Base-by-base conservation (phyloP, 2,113 vertebrate genomes). In the Campylorhamphus procurvoides region DNA sequence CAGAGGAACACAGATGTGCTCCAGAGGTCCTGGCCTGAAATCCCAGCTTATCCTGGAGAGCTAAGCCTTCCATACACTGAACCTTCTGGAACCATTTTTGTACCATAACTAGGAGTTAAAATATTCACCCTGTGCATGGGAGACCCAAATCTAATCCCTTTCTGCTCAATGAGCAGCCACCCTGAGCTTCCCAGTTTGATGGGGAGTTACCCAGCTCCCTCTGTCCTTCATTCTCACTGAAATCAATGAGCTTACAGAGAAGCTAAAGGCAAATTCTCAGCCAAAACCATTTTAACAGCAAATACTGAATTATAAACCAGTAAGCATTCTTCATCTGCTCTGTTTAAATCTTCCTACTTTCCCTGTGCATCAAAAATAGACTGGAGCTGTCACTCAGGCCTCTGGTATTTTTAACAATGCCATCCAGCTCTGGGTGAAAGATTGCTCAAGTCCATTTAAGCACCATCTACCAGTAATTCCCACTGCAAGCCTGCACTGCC, bases 71-170 rank as follows among this genome's bases (percentile, higher is more conserved):
- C 40, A 24, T 18, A 47, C 18, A 3, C 31, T 6, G 27, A 66
- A 39, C 44, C 39, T 60, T 29, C 52, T 27, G 13, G 13, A 75
- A 52, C 5, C 8, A 2, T 2, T 46, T 35, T 1, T n/a, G 9
- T 24, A 1, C 7, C 11, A 11, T 2, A 18, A 6, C 3, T 29
- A 4, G 53, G 1, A 28, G 7, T 22, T 46, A 7, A 59, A 76
- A 29, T 23, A 62, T 4, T 33, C 14, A 35, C 3, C 17, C 46
- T 42, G 31, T 4, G 22, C 12, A 7, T 7, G 15, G 15, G 13
- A 44, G 19, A 66, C 37, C 12, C n/a, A 81, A 55, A 72, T 8
- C 31, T 10, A 27, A 12, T 23, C 60, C 35, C 12, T 40, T 55
- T 46, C 33, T n/a, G 44, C 18, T 17, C 6, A 33, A 8, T 15